phyloP scores from a whole-genome alignment of 2,888 invertebrate genomes.

The Agonopterix arenella region DNA sequence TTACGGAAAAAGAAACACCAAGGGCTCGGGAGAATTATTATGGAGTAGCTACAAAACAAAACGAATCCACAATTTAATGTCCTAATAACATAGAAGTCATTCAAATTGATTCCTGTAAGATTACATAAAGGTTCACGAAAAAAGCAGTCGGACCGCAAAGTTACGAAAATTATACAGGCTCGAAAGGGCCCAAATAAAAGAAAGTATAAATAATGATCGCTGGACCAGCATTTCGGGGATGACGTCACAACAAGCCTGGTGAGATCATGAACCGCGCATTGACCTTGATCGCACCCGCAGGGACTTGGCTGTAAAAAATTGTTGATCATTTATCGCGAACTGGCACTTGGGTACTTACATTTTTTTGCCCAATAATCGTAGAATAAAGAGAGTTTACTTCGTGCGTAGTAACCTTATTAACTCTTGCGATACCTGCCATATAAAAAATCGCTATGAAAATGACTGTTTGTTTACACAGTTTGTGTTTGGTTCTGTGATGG shows the following conservation, averaged over 20 bases:
- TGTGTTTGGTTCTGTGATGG: too few relatives aligned
- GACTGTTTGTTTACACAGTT: too few relatives aligned
- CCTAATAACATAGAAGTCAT: neutral
- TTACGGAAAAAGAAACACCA: too few relatives aligned
- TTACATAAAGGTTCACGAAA: constrained; percentile 6
- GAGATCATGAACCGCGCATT: constrained; percentile 43
- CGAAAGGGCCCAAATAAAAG: constrained; percentile 19
- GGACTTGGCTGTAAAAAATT: constrained; percentile 23
- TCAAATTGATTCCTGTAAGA: constrained; percentile 6
- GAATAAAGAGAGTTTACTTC: too few relatives aligned
- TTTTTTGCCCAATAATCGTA: too few relatives aligned
- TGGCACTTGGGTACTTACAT: too few relatives aligned
- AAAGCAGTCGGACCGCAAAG: constrained; percentile 4
- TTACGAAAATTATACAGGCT: constrained; percentile 7
- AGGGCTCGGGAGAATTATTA: too few relatives aligned
- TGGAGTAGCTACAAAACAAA: too few relatives aligned
- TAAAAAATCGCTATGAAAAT: too few relatives aligned
- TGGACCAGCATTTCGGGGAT: constrained; percentile 17
- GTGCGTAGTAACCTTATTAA: too few relatives aligned
- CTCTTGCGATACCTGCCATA: too few relatives aligned
- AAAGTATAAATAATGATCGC: constrained; percentile 35
- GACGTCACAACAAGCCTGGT: constrained; percentile 42
- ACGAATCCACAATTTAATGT: too few relatives aligned
- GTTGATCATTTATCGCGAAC: constrained; percentile 1
- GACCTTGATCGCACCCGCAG: constrained; percentile 33